Percentiles rank a stretch among this genome's conserved stretches.
These are phyloP conservation scores for Pristionchus exspectatus DNA, from an alignment of 2,888 invertebrate genomes.

Conservation along the genomic window DNA sequence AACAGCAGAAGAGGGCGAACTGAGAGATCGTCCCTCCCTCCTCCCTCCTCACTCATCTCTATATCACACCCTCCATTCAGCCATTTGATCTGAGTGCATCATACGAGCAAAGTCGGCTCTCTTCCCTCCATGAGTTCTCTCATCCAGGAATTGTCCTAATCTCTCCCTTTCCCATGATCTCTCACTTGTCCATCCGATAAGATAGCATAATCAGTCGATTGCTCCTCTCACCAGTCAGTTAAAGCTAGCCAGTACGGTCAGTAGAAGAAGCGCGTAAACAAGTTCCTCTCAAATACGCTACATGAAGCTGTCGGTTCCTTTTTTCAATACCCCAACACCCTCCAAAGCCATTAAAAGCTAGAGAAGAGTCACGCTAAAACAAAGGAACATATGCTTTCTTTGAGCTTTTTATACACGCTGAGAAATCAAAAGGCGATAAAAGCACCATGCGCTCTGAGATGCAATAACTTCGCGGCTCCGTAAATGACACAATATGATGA, in stretches of 20 bases:
- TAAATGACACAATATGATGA: not conserved
- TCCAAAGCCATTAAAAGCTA: not conserved
- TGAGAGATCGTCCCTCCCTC: not conserved
- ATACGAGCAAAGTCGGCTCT: not conserved
- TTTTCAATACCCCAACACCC: too few species aligned
- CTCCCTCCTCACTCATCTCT: not conserved
- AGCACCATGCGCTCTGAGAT: not conserved
- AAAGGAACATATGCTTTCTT: too few species aligned
- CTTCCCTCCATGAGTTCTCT: not conserved
- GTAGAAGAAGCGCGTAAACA: not conserved
- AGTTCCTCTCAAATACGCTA: not conserved
- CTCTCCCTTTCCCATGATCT: not conserved
- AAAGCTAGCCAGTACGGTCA: too few species aligned
- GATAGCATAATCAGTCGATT: too few species aligned
- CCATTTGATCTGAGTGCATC: slow-evolving; percentile 4
- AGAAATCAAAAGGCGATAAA: too few species aligned
- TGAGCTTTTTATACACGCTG: too few species aligned
- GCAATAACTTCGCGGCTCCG: not conserved
- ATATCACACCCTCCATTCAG: not conserved
- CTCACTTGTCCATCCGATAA: not conserved
- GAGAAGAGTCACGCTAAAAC: too few species aligned
- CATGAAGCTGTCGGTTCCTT: not conserved
- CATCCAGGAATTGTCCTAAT: too few species aligned
- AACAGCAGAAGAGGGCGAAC: not conserved
- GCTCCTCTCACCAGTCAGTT: too few species aligned